phyloP scores from a whole-genome alignment of 2,888 invertebrate genomes.

The Drosophila mayaguana region DNA sequence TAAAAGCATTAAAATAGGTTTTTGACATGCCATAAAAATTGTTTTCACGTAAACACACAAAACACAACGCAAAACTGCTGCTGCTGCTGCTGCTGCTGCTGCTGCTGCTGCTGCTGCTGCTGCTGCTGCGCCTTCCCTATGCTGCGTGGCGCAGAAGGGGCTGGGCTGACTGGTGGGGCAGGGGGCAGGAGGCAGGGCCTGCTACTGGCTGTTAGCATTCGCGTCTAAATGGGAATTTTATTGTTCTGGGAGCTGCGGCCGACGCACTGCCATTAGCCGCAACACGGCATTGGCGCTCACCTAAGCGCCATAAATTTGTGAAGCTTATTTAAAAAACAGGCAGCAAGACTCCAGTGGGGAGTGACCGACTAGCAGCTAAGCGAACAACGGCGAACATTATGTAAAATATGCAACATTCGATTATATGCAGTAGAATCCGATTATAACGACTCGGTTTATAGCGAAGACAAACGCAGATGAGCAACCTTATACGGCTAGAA shows the following conservation, averaged over 20 bases:
- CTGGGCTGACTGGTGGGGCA: background rate
- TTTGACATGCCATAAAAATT: constrained; percentile 83
- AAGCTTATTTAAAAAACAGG: background rate
- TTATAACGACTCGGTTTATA: no score
- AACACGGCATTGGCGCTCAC: constrained; percentile 70
- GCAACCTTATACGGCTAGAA: no score
- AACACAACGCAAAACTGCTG: constrained; percentile 46
- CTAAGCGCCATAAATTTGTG: constrained; percentile 61
- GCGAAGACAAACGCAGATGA: no score
- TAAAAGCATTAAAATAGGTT: constrained; percentile 82
- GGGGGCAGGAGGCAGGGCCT: constrained; percentile 12
- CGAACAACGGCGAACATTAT: no score
- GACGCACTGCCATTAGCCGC: constrained; percentile 73
- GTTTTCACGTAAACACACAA: constrained; percentile 75
- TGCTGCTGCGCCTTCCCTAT: constrained; percentile 71
- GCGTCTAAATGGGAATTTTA: constrained; percentile 78
- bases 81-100: constrained; percentile 60
- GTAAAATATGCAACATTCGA: no score
- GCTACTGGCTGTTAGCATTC: constrained; percentile 32
- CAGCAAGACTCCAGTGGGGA: background rate
- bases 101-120: constrained; percentile 50
- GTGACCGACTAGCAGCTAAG: background rate
- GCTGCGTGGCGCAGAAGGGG: background rate
- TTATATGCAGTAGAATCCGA: no score
- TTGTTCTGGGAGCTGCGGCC: constrained; percentile 77